These are phyloP conservation scores for Perccottus glenii DNA, from an alignment of 2,113 vertebrate species.

Conservation along the genomic window DNA sequence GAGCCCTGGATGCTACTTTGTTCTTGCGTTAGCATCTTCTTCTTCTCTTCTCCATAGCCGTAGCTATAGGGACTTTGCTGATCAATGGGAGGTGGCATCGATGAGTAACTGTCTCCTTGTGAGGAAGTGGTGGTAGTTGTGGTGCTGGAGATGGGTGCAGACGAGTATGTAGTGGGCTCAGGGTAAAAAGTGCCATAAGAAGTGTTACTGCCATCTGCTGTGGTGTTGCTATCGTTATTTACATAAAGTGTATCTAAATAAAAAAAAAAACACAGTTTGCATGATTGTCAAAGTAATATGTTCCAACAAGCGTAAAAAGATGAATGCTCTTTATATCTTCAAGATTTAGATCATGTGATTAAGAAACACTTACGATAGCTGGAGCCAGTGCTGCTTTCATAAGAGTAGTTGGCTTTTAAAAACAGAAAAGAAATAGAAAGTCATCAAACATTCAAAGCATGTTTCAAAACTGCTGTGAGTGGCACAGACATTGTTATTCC, in stretches of 20 bases:
- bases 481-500: background rate
- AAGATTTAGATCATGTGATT: too few relatives aligned
- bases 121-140: constrained; percentile 7
- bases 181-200: constrained; percentile 74
- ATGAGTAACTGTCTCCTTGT: constrained; percentile 53
- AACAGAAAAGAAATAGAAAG: constrained; percentile 23
- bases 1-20: constrained; percentile 26
- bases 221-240: constrained; percentile 8
- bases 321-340: too few relatives aligned
- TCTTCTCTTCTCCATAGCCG: constrained; percentile 75
- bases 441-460: background rate
- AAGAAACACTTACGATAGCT: constrained; percentile 86
- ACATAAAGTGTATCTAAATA: constrained; percentile 62
- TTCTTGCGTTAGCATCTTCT: constrained; percentile 71
- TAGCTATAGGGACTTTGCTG: constrained; percentile 77
- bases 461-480: background rate
- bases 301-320: too few relatives aligned
- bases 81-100: constrained; percentile 66
- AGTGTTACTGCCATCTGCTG: background rate
- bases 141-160: constrained; percentile 33
- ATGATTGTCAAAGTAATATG: too few relatives aligned
- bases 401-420: constrained; percentile 84
- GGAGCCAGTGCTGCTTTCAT: constrained; percentile 81
- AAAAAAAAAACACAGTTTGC: background rate
- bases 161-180: constrained; percentile 49